Base-by-base conservation (phyloP, 2,113 vertebrate genomes). In the Protobothrops mucrosquamatus region DNA sequence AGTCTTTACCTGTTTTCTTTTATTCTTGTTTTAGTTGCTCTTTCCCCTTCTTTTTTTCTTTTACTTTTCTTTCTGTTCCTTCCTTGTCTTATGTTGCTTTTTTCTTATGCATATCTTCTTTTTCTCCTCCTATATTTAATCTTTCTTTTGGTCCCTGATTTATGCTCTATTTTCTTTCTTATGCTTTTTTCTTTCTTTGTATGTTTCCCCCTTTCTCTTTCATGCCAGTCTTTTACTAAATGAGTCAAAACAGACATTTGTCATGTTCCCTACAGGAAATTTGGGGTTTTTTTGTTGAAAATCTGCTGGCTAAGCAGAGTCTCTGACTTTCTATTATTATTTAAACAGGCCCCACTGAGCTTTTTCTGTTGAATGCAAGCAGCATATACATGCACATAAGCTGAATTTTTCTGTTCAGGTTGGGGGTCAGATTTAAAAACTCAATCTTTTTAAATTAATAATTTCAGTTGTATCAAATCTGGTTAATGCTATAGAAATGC, bases 281-380 rank as follows among this genome's bases (percentile, higher is more conserved):
- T 97, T 95, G 97, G 97, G 95, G 96, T 98, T 98, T 98, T 98
- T 46, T 46, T 46, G 46, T 46, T 97, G 95, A 96, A 97, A 96
- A 98, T 96, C 97, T 98, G 98, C 97, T 98, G 97, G 97, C 97
- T 98, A 98, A 98, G 98, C 98, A 98, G 96, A 96, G 96, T 97
- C 98, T 97, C 98, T 97, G 96, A 97, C 97, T 97, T 97, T 97
- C 97, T 97, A 98, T 98, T 98, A 98, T 97, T 98, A 97, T 98
- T 97, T 97, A 97, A 98, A 97, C 97, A 97, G 96, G 94, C 96
- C 96, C 95, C 93, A 96, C 97, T 92, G 96, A 96, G 96, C 95
- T 57, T 93, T 96, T 95, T 96, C 92, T 86, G 93, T 39, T 54
- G 34, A n/a, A 51, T 59, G 12, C 61, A 24, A 46, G 2, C 91